Base-by-base conservation (phyloP, 2,888 invertebrate species). In the Catotricha subobsoleta region DNA sequence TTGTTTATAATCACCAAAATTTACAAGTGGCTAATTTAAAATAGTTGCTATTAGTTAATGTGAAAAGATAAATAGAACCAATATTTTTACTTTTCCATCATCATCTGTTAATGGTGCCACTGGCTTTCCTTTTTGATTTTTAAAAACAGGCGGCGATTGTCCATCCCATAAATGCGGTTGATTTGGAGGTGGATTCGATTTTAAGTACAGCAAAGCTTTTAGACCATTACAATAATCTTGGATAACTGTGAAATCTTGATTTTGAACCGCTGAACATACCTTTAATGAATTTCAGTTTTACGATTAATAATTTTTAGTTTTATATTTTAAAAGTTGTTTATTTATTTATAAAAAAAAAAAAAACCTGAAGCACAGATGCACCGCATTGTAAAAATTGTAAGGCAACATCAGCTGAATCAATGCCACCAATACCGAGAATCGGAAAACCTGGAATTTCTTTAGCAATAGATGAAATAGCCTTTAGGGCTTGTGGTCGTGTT, bases 221-320 rank as follows among this genome's bases (percentile, higher is more conserved):
- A 97, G 66, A 0, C 92, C 92, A 0, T 79, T 82, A 42, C 80
- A 74, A 58, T 97, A 98, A 62, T 98, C 97, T 9, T 95, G 86
- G 36, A 98, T 80, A 1, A 98, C 66, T 0, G 95, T 95, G 56
- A 94, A 98, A 64, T 98, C 97, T 66, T 98, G 97, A 65, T 98
- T 98, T 62, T 98, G 97, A 16, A 98, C 75, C 1, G 97, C 88
- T 52, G 94, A 95, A 64, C 97, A 88, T 43, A 94, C 72, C 80
- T 83, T 52, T 13, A 39, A 36, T 10, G 27, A n/a, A n/a, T n/a
- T n/a, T n/a, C n/a, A n/a, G n/a, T n/a, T n/a, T n/a, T n/a, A n/a
- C 8, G 10, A 42, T 12, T 25, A 42, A 18, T 27, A n/a, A n/a
- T n/a, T n/a, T n/a, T n/a, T n/a, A n/a, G n/a, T n/a, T n/a, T 25